These are phyloP conservation scores for Heteractis magnifica DNA, from an alignment of 92 coral and sea anemone genomes.

Conservation along the genomic window DNA sequence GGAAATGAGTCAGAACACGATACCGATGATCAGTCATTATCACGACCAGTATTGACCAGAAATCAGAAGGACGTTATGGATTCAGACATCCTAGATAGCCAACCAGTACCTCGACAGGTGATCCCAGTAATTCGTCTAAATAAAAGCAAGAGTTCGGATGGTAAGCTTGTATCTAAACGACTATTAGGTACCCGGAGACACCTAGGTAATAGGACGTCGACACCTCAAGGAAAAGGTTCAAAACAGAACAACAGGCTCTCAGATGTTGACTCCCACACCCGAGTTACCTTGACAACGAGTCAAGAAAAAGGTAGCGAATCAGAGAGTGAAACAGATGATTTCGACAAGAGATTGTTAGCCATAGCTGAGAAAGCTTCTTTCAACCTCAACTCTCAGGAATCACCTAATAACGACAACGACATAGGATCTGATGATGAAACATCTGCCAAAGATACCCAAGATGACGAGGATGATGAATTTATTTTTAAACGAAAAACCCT, in stretches of 20 bases:
- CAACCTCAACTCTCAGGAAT: neutral
- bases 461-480: slow-evolving; percentile 5
- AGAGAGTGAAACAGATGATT: slow-evolving; percentile 13
- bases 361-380: slow-evolving; percentile 3
- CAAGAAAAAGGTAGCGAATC: neutral
- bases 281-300: neutral
- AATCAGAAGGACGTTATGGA: neutral
- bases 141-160: neutral
- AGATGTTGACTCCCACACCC: neutral
- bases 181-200: neutral
- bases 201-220: neutral
- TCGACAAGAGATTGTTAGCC: slow-evolving; percentile 13
- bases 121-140: neutral
- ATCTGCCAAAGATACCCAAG: slow-evolving; percentile 30
- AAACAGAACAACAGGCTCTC: neutral
- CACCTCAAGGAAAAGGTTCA: neutral
- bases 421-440: slow-evolving; percentile 18
- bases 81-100: neutral
- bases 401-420: neutral
- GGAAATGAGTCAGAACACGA: neutral
- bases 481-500: neutral
- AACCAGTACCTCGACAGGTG: neutral
- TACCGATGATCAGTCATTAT: neutral
- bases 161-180: neutral
- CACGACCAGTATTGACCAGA: neutral